Evolutionary conservation across 1,140 invertebrate species (phyloP).

Genomic region (Drosophila biarmipes): DNA sequence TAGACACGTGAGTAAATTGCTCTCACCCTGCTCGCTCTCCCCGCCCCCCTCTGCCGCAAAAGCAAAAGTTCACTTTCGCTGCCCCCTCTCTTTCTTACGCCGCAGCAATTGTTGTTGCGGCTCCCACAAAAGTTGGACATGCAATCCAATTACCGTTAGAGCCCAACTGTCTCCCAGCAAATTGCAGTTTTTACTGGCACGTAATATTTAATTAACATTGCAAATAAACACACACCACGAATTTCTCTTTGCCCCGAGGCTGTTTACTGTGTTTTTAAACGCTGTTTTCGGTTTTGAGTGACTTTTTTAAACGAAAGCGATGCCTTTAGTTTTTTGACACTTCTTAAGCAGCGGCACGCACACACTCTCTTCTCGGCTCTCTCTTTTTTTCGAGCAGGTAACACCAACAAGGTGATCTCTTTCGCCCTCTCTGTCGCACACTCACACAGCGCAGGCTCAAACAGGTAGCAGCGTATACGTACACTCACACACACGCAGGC

Average conservation of each 20-base stretch:
- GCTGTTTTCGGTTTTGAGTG: constrained; percentile 38
- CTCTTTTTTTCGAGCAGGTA: constrained; percentile 57
- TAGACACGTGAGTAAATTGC: constrained; percentile 79
- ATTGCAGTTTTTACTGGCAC: constrained; percentile 72
- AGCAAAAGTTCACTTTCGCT: constrained; percentile 80
- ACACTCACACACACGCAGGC: constrained; percentile 50
- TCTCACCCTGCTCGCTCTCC: constrained; percentile 8
- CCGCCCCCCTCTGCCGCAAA: constrained; percentile 35
- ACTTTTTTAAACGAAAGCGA: constrained; percentile 74
- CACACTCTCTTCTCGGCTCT: constrained; percentile 4
- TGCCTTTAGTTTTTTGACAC: constrained; percentile 76
- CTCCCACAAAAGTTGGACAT: constrained; percentile 66
- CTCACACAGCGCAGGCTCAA: constrained; percentile 45
- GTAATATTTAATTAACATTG: constrained; percentile 79
- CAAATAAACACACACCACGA: constrained; percentile 39
- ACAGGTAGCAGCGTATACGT: constrained; percentile 61
- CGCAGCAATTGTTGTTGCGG: constrained; percentile 30
- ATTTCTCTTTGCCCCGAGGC: constrained; percentile 63
- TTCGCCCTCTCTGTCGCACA: constrained; percentile 34
- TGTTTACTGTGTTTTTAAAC: constrained; percentile 18
- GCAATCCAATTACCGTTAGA: constrained; percentile 79
- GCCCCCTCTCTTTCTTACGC: constrained; percentile 41
- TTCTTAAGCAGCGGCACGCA: constrained; percentile 47
- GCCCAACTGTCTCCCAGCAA: constrained; percentile 52
- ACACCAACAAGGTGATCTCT: constrained; percentile 20